These are phyloP conservation scores for Pachymerium ferrugineum DNA, from an alignment of 2,888 invertebrate species.

Conservation along the genomic window DNA sequence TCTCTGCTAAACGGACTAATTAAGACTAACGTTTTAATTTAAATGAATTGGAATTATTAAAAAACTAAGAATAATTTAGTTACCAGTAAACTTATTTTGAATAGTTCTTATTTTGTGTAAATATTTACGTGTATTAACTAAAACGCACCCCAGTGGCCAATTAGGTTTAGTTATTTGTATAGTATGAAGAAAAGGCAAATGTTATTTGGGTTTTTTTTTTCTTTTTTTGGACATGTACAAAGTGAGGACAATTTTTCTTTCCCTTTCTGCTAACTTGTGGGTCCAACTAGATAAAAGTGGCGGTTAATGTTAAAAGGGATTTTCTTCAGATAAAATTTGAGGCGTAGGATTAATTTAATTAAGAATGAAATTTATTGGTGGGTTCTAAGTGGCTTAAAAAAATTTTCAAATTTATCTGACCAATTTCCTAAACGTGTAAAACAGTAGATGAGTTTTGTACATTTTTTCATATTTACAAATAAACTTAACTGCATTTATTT, in stretches of 20 bases:
- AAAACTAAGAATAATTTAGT: no score
- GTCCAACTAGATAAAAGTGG: neutral
- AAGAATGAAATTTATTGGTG: neutral
- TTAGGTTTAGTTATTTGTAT: slow-evolving; percentile 28
- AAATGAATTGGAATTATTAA: no score
- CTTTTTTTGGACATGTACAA: neutral
- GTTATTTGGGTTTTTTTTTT: neutral
- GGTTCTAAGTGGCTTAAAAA: neutral
- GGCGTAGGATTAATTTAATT: no score
- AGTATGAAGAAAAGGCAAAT: neutral
- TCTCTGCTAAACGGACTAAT: no score
- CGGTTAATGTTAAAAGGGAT: neutral
- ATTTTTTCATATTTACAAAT: slow-evolving; percentile 15
- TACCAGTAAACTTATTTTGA: no score
- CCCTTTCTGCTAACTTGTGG: slow-evolving; percentile 11
- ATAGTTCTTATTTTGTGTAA: neutral
- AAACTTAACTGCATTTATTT: slow-evolving; percentile 20
- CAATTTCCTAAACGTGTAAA: neutral
- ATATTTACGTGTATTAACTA: slow-evolving; percentile 27
- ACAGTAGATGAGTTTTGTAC: slow-evolving; percentile 16
- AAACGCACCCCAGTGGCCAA: neutral
- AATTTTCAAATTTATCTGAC: slow-evolving; percentile 1
- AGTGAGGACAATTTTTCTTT: slow-evolving; percentile 20
- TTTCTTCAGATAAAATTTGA: no score
- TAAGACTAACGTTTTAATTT: no score